Conservation (phyloP, 2,888 invertebrate genomes). For the Ecliptopera silaceata region DNA sequence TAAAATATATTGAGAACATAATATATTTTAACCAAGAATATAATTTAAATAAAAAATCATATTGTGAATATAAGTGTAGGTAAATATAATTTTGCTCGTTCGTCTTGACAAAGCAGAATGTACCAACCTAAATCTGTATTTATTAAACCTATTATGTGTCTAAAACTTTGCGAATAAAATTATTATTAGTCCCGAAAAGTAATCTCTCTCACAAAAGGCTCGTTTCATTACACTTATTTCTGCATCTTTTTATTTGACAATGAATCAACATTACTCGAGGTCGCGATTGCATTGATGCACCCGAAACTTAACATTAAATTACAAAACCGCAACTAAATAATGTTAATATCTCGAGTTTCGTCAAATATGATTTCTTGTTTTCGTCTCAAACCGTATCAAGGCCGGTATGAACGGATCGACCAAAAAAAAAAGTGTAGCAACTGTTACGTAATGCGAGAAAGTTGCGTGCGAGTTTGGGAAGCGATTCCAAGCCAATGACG, state of each 20-base stretch:
- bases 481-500: constrained; percentile 37
- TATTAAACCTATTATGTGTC: no score
- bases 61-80: no score
- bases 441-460: constrained; percentile 66
- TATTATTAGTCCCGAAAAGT: neutral
- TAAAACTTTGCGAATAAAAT: no score
- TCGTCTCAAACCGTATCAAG: constrained; percentile 60
- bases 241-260: constrained; percentile 10
- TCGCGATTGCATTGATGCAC: constrained; percentile 36
- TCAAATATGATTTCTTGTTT: constrained; percentile 65
- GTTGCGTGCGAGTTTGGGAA: constrained; percentile 59
- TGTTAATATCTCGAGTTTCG: constrained; percentile 57
- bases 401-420: constrained; percentile 61
- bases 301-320: constrained; percentile 39
- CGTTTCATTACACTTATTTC: constrained; percentile 9
- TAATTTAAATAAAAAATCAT: no score
- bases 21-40: no score
- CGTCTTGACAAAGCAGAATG: no score
- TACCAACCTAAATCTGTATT: no score
- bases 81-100: no score
- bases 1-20: no score
- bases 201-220: constrained; percentile 11
- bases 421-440: constrained; percentile 62
- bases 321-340: constrained; percentile 62
- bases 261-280: constrained; percentile 32